Percentiles rank a stretch among this genome's conserved stretches.
Conservation (phyloP, 2,797 vertebrate genomes). For the Eremophila alpestris region DNA sequence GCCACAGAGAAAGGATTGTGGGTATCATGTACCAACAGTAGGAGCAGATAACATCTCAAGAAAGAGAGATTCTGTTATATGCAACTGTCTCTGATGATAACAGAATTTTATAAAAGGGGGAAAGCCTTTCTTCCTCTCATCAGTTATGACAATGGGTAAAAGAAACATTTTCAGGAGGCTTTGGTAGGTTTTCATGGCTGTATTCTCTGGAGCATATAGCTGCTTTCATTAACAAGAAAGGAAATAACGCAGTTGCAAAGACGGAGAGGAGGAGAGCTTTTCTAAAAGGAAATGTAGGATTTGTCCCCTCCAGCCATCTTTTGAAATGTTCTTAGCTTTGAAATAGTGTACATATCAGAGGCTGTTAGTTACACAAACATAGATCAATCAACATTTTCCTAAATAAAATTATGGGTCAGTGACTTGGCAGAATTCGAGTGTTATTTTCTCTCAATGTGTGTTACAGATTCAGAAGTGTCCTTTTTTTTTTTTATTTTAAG, state of each 20-base stretch:
- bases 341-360: background rate
- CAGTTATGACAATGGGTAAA: background rate
- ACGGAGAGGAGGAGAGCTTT: background rate
- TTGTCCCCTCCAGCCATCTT: background rate
- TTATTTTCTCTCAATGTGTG: background rate
- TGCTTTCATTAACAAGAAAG: background rate
- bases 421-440: background rate
- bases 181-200: background rate
- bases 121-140: background rate
- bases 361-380: background rate
- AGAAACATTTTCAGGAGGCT: background rate
- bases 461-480: background rate
- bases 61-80: background rate
- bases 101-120: background rate
- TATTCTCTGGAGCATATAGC: background rate
- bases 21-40: background rate
- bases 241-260: background rate
- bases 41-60: background rate
- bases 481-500: conserved; percentile 17
- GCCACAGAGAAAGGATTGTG: background rate
- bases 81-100: background rate
- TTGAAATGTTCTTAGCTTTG: background rate
- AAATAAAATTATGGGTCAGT: background rate
- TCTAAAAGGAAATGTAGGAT: background rate
- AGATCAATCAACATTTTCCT: background rate